Conservation (phyloP, 2,113 vertebrate genomes). For the Anarrhichthys ocellatus region DNA sequence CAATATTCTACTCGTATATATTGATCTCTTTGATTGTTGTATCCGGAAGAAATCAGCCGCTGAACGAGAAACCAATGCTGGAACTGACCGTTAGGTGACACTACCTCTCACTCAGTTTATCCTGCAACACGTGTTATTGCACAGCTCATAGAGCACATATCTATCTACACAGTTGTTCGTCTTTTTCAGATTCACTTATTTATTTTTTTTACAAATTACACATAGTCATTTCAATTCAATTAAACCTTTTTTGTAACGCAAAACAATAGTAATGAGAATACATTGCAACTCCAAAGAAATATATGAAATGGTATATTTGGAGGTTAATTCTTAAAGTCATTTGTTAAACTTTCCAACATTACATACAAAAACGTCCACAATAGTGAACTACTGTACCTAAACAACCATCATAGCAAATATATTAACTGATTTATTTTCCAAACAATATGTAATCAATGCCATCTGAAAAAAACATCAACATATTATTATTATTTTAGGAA, state of each 20-base stretch:
- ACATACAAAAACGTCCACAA: background rate
- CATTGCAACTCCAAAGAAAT: background rate
- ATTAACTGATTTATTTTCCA: background rate
- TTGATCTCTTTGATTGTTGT: background rate
- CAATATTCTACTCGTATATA: background rate
- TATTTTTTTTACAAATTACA: too few relatives aligned
- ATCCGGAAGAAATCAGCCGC: background rate
- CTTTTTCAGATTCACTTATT: background rate
- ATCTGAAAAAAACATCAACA: background rate
- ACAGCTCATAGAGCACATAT: background rate
- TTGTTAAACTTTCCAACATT: background rate
- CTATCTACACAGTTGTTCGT: background rate
- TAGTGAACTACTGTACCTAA: background rate
- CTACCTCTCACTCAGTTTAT: background rate
- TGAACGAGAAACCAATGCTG: background rate
- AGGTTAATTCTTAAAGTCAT: background rate
- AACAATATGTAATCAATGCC: background rate
- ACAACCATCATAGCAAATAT: background rate
- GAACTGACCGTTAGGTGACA: background rate
- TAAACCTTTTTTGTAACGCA: background rate
- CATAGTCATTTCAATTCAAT: background rate
- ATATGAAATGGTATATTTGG: background rate
- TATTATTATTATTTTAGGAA: background rate
- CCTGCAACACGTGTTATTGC: background rate
- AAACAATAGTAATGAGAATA: background rate